These are phyloP conservation scores for Raja brachyura DNA, from an alignment of 2,113 vertebrate species.

Conservation along the genomic window DNA sequence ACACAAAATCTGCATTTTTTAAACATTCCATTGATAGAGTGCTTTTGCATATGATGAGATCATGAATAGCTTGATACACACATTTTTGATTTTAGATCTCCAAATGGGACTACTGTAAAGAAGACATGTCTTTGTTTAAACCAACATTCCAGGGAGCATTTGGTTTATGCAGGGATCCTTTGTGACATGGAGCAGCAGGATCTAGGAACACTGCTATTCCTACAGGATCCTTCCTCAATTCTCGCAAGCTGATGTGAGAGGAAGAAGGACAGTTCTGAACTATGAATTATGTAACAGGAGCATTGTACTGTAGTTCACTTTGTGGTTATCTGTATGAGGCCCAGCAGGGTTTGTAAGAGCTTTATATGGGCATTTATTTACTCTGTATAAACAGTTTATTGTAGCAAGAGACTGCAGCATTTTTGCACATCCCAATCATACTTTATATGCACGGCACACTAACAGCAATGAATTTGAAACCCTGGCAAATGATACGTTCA, in stretches of 20 bases:
- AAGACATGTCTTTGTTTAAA: not conserved
- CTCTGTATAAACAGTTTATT: slow-evolving; percentile 19
- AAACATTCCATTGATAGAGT: not conserved
- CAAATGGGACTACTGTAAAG: not conserved
- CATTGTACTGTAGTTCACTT: not conserved
- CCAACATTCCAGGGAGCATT: not conserved
- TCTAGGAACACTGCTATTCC: not conserved
- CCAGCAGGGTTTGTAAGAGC: not conserved
- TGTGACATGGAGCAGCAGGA: not conserved
- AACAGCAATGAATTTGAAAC: not conserved
- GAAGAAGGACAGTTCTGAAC: not conserved
- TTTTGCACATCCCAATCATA: slow-evolving; percentile 18
- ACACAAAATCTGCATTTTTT: not conserved
- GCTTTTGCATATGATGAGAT: not conserved
- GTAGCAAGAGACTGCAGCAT: not conserved
- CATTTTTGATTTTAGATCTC: not conserved
- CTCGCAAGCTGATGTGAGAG: not conserved
- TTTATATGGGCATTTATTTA: not conserved
- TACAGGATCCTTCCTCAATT: not conserved
- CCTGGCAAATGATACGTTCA: not conserved
- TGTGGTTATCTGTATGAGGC: not conserved
- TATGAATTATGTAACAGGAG: not conserved
- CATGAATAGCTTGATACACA: not conserved
- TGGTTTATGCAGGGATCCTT: too few species aligned
- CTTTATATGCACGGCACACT: not conserved